These are phyloP conservation scores for Formica aserva DNA, from an alignment of 2,888 invertebrate species.

Conservation along the genomic window DNA sequence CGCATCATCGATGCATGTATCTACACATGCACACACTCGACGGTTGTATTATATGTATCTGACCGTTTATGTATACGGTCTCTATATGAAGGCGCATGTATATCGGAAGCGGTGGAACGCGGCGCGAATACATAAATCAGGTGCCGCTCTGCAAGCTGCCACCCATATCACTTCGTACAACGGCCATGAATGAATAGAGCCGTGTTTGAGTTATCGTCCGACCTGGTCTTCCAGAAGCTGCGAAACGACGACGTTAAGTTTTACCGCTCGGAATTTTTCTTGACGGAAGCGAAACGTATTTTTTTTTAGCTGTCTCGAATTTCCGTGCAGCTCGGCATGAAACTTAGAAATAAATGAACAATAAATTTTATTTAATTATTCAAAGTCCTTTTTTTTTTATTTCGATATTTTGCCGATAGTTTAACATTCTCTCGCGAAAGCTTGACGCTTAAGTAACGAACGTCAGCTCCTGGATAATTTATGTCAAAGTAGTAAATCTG, in stretches of 20 bases:
- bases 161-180: conserved; percentile 80
- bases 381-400: conserved; percentile 8
- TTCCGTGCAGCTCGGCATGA: not conserved
- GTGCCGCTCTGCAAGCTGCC: conserved; percentile 77
- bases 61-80: conserved; percentile 25
- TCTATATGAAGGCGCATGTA: conserved; percentile 49
- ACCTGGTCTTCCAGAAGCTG: conserved; percentile 56
- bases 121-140: conserved; percentile 81
- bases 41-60: conserved; percentile 24
- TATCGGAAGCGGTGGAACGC: conserved; percentile 70
- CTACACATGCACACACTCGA: not conserved
- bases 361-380: not conserved
- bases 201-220: conserved; percentile 80
- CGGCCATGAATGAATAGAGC: conserved; percentile 80
- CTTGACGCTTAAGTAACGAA: conserved; percentile 29
- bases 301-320: conserved; percentile 9
- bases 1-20: conserved; percentile 7
- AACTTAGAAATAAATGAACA: not conserved
- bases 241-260: conserved; percentile 42
- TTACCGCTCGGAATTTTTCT: conserved; percentile 39
- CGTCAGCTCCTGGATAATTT: conserved; percentile 41
- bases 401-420: not conserved
- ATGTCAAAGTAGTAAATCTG: conserved; percentile 51
- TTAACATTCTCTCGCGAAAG: conserved; percentile 16
- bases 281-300: conserved; percentile 25